A percentile compares a stretch with the other conserved stretches of the same genome.
Evolutionary conservation across 1,140 invertebrate genomes (phyloP).

Genomic region (Laupala kohalensis): DNA sequence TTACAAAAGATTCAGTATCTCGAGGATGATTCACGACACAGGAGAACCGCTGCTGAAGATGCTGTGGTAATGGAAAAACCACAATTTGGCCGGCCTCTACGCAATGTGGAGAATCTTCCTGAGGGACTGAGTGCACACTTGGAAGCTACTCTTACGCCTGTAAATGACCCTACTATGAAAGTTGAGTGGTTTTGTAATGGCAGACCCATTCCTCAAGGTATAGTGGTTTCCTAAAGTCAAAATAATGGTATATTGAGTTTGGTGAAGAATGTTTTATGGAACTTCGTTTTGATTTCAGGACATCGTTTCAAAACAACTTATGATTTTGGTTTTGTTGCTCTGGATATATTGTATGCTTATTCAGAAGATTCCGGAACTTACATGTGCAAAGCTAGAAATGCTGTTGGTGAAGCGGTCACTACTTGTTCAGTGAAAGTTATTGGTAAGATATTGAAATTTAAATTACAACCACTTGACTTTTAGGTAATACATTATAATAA

Average conservation of each 20-base stretch:
- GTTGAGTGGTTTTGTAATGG: conserved; percentile 94
- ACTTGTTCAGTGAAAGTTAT: conserved; percentile 73
- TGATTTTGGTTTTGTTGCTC: conserved; percentile 89
- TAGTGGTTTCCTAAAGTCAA: too few relatives aligned
- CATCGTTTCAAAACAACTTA: conserved; percentile 86
- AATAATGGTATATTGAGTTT: too few relatives aligned
- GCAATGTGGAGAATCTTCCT: conserved; percentile 63
- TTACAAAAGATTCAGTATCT: conserved; percentile 82
- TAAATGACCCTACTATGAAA: conserved; percentile 88
- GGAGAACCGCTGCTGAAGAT: conserved; percentile 55
- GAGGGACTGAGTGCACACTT: conserved; percentile 88
- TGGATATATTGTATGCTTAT: conserved; percentile 93
- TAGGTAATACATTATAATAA: neutral
- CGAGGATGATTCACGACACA: conserved; percentile 72
- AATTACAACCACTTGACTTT: neutral
- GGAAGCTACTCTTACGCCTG: conserved; percentile 86
- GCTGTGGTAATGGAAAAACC: conserved; percentile 66
- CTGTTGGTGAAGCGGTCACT: conserved; percentile 81
- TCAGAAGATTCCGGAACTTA: conserved; percentile 91
- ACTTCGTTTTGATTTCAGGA: conserved; percentile 24
- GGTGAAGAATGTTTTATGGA: too few relatives aligned
- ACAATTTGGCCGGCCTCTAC: conserved; percentile 75
- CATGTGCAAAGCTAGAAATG: conserved; percentile 86
- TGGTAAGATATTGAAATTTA: conserved; percentile 35
- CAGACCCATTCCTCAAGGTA: conserved; percentile 69